A percentile compares a stretch with the other conserved stretches of the same genome.
Conservation (phyloP, 2,888 invertebrate species). For the Mythimna lalbum region DNA sequence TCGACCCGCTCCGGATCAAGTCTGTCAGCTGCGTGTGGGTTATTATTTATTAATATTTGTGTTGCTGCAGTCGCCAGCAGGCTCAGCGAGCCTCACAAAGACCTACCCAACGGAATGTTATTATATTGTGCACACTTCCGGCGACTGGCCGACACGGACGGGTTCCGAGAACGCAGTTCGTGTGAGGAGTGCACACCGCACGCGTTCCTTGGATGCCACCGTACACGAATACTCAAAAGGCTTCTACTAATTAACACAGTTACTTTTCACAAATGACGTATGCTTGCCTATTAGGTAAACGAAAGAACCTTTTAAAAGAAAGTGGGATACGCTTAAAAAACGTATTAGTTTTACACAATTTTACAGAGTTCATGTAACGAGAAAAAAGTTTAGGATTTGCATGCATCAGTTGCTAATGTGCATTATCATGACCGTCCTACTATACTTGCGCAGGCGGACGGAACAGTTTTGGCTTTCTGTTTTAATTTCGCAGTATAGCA, state of each 20-base stretch:
- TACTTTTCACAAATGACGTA: neutral
- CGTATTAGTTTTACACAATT: no score
- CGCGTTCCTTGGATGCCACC: neutral
- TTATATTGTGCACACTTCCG: slow-evolving; percentile 30
- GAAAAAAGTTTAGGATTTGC: neutral
- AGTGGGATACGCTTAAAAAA: neutral
- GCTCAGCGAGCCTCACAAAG: neutral
- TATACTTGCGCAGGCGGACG: neutral
- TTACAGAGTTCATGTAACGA: neutral
- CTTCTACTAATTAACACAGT: neutral
- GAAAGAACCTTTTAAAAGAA: neutral
- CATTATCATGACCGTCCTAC: no score
- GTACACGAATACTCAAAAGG: neutral
- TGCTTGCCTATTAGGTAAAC: neutral
- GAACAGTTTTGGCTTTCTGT: slow-evolving; percentile 1
- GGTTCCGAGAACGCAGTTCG: slow-evolving; percentile 30
- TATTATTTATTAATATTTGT: slow-evolving; percentile 34
- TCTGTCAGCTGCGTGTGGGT: slow-evolving; percentile 26
- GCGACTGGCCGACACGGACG: neutral
- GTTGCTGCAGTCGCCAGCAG: neutral
- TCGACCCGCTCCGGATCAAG: slow-evolving; percentile 31
- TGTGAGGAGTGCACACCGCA: slow-evolving; percentile 12
- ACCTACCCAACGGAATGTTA: slow-evolving; percentile 12
- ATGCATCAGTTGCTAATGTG: no score
- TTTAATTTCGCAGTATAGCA: neutral